Evolutionary conservation across 2,888 invertebrate genomes (phyloP).

Genomic region (Bhutanitis thaidina): DNA sequence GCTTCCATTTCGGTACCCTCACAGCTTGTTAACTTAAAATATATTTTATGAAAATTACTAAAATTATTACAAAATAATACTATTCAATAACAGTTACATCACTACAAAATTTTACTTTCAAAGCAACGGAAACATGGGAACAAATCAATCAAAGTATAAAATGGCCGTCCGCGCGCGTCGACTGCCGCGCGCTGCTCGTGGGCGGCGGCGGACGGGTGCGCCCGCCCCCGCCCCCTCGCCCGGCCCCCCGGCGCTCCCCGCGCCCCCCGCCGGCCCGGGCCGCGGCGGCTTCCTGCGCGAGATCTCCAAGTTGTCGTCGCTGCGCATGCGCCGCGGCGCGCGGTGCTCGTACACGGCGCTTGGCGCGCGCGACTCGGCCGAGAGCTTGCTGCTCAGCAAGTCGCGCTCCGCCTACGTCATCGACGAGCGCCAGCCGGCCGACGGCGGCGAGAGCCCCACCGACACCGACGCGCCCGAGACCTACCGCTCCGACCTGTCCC

Average conservation of each 20-base stretch:
- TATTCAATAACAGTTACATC: too few relatives aligned
- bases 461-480: conserved; percentile 48
- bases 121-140: conserved; percentile 88
- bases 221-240: conserved; percentile 21
- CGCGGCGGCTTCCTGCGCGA: conserved; percentile 78
- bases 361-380: conserved; percentile 83
- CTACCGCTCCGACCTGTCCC: conserved; percentile 64
- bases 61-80: too few relatives aligned
- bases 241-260: conserved; percentile 60
- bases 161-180: conserved; percentile 84
- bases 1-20: conserved; percentile 86
- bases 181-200: conserved; percentile 83
- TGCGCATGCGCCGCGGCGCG: conserved; percentile 83
- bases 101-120: too few relatives aligned
- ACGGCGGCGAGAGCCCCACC: conserved; percentile 44
- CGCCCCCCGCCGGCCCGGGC: conserved; percentile 44
- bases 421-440: conserved; percentile 56
- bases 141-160: conserved; percentile 81
- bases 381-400: conserved; percentile 81
- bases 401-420: conserved; percentile 80
- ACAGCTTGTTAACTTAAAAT: too few relatives aligned
- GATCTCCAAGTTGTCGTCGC: conserved; percentile 85
- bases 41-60: too few relatives aligned
- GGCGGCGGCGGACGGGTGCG: conserved; percentile 61
- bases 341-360: conserved; percentile 87